A percentile compares a stretch with the other conserved stretches of the same genome.
phyloP scores from a whole-genome alignment of 2,888 invertebrate species.

The Meandrusa payeni region DNA sequence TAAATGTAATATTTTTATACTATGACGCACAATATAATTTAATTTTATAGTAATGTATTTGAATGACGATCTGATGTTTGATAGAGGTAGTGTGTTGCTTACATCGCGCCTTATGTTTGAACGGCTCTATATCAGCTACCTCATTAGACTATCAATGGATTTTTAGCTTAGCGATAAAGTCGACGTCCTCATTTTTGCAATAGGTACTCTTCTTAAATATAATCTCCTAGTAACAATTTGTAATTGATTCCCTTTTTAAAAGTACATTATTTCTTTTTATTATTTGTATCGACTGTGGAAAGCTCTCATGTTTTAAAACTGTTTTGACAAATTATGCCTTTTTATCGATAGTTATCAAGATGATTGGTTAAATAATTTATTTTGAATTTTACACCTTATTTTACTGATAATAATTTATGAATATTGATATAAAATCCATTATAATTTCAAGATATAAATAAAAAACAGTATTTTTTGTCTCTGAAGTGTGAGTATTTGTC shows the following conservation, averaged over 20 bases:
- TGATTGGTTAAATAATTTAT: too few species aligned
- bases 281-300: slow-evolving; percentile 23
- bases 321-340: neutral
- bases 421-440: too few species aligned
- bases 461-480: slow-evolving; percentile 40
- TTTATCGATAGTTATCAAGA: too few species aligned
- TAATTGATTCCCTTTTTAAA: slow-evolving; percentile 10
- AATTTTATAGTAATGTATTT: slow-evolving; percentile 15
- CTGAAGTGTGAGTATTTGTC: slow-evolving; percentile 55
- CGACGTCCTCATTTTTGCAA: slow-evolving; percentile 10
- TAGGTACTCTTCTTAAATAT: slow-evolving; percentile 16
- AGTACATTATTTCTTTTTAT: slow-evolving; percentile 7
- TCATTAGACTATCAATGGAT: slow-evolving; percentile 22
- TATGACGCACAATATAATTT: slow-evolving; percentile 23
- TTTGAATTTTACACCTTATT: too few species aligned
- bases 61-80: slow-evolving; percentile 20
- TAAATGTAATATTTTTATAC: slow-evolving; percentile 26
- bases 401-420: too few species aligned
- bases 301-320: slow-evolving; percentile 19
- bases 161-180: slow-evolving; percentile 22
- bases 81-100: slow-evolving; percentile 19
- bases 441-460: slow-evolving; percentile 24
- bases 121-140: slow-evolving; percentile 24
- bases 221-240: slow-evolving; percentile 23
- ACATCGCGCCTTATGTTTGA: slow-evolving; percentile 16